Base-by-base conservation (phyloP, 2,888 invertebrate species). In the Agrenia bidenticulata region DNA sequence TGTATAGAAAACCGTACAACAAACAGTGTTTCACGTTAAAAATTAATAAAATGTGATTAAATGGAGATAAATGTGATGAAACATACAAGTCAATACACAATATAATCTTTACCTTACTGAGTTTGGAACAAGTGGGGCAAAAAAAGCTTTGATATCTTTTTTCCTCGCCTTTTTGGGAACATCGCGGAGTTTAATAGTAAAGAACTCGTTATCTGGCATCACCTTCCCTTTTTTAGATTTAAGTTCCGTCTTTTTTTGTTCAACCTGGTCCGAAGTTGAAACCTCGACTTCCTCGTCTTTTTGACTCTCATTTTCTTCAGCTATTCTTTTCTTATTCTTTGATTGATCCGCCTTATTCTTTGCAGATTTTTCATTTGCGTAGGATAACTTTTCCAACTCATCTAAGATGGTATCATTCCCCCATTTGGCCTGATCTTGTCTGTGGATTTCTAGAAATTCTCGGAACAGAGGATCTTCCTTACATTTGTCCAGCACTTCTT, bases 401-500 rank as follows among this genome's bases (percentile, higher is more conserved):
- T 75, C 70, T 1, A 73, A 63, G 13, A 75, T 49, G 15, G 70
- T 65, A 41, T 75, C 75, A 68, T 75, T 75, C 21, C 73, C 73
- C 75, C 75, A 75, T 2, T 66, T 64, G 5, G 69, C 67, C 24
- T 78, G 64, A 15, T 49, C 23, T 67, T 85, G 85, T 54, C 87
- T 84, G 79, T 94, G 93, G n/a, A 88, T 86, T 80, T 91, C 87
- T 79, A 96, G 83, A 79, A 94, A 97, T 79, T 96, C 94, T 69
- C 86, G 83, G 82, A 97, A 96, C 56, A 90, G 82, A 26, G 93
- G 91, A 82, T 96, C 94, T 81, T 91, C 87, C 82, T 89, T 89
- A 77, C 90, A 89, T 85, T 87, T 87, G 77, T 85, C 84, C 11
- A 91, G 79, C 60, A 89, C 82, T 77, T 88, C 86, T 73, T 85